Evolutionary conservation across 2,888 invertebrate species (phyloP), one percentile per base, ranked within the genome.

Genomic region (Piscicola geometra): DNA sequence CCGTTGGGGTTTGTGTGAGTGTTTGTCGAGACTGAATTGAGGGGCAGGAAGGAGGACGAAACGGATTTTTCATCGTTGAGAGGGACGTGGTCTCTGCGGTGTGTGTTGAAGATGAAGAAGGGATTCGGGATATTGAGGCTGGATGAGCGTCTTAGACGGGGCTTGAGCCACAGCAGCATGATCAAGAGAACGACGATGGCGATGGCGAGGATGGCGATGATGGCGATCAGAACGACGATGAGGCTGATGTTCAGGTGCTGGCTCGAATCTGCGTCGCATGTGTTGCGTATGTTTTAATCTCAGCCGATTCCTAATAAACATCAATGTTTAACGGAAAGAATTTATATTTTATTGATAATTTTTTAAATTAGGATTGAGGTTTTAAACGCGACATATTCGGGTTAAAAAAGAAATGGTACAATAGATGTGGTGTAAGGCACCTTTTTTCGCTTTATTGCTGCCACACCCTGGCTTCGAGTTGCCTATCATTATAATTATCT

Each of bases 171-270:
- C 36, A 70, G 41, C 21, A 70, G 25, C 70, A 70, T 70, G 70
- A 30, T 35, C 28, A 50, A 56, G 5, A 71, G 52, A 5, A 52
- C 56, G 30, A 71, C 35, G 3, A 52, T 52, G 56, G 71, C 50
- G 28, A 71, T 71, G 71, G 71, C 71, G 1, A 71, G 71, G 41
- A 71, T 52, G 52, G 52, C 52, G 71, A 56, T 60, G 36, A 73
- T 60, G 18, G 64, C 30, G 28, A 60, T 64, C 25, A 73, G 36
- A 52, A 73, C 36, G 32, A 64, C 35, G 21, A 64, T 64, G 52
- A 73, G 73, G 36, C 56, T 73, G 21, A 73, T 21, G 73, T 73
- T 73, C 1, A 60, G 21, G 1, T 32, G 36, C n/a, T 64, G 73
- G n/a, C 35, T 64, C 9, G 73, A 21, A 2, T 73, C 73, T 32